These are phyloP conservation scores for Dolichotis patagonum DNA, from an alignment of 2,113 vertebrate genomes.

Conservation along the genomic window DNA sequence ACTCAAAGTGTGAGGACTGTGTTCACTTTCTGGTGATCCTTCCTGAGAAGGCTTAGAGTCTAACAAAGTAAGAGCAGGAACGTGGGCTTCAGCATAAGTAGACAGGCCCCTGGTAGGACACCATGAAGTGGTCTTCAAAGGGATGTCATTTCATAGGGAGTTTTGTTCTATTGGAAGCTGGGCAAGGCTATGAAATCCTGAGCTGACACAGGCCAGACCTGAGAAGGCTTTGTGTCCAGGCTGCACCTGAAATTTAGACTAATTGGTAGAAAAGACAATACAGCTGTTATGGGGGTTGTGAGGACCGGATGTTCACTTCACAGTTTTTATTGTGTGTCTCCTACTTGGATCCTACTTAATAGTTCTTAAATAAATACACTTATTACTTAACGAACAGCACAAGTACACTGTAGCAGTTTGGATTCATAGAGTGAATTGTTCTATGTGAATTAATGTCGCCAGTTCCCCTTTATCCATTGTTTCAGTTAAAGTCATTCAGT, in stretches of 20 bases:
- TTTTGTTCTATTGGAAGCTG: neutral
- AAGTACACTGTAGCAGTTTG: neutral
- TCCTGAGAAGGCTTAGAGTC: neutral
- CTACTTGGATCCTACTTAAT: neutral
- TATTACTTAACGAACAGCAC: too few species aligned
- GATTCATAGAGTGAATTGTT: neutral
- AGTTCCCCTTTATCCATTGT: neutral
- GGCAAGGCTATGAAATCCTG: neutral
- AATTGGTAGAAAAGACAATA: neutral
- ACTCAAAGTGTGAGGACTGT: neutral
- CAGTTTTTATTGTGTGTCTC: neutral
- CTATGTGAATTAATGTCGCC: neutral
- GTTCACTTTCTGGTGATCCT: neutral
- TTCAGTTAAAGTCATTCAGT: neutral
- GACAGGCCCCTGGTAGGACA: too few species aligned
- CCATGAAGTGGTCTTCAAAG: neutral
- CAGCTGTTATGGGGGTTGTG: accelerated
- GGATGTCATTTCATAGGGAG: neutral
- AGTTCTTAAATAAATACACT: neutral
- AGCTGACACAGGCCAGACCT: neutral
- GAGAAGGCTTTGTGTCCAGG: too few species aligned
- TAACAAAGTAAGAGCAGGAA: neutral
- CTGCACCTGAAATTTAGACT: neutral
- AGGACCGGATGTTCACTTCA: too few species aligned
- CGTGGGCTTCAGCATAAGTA: accelerated